Evolutionary conservation across 2,888 invertebrate genomes (phyloP).

Genomic region (Tortricodes alternella): DNA sequence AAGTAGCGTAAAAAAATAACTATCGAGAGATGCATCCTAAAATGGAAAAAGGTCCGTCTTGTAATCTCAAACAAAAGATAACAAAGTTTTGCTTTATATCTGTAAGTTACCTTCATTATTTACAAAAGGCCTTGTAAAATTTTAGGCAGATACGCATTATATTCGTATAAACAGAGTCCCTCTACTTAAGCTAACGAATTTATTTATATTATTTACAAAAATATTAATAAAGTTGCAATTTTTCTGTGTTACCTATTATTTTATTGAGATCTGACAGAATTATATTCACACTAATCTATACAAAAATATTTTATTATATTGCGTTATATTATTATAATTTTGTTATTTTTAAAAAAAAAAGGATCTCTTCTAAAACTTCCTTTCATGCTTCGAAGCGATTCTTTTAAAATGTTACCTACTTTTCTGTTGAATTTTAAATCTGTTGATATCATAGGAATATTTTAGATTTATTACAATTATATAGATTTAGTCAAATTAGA

Average conservation of each 20-base stretch:
- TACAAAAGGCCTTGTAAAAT: not conserved
- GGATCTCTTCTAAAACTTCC: conserved; percentile 1
- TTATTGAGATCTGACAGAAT: conserved; percentile 32
- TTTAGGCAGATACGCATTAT: not conserved
- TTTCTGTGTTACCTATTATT: conserved; percentile 34
- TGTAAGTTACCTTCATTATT: not conserved
- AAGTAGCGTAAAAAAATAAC: not conserved
- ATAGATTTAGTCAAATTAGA: conserved; percentile 51
- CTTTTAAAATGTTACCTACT: conserved; percentile 49
- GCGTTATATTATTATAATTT: conserved; percentile 21
- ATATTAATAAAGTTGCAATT: conserved; percentile 25
- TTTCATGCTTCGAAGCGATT: conserved; percentile 45
- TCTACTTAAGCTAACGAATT: conserved; percentile 6
- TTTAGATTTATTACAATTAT: conserved; percentile 37
- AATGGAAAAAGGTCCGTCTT: too few relatives aligned
- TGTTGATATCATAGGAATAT: conserved; percentile 39
- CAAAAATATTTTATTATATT: conserved; percentile 32
- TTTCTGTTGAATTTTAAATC: conserved; percentile 45
- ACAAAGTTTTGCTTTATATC: not conserved
- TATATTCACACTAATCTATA: conserved; percentile 56
- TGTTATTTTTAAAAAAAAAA: conserved; percentile 26
- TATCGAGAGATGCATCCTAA: not conserved
- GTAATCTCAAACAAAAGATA: not conserved
- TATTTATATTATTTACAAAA: conserved; percentile 20
- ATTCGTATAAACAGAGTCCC: not conserved